Base-by-base conservation (phyloP, 2,888 invertebrate species). In the Eubasilissa splendida region DNA sequence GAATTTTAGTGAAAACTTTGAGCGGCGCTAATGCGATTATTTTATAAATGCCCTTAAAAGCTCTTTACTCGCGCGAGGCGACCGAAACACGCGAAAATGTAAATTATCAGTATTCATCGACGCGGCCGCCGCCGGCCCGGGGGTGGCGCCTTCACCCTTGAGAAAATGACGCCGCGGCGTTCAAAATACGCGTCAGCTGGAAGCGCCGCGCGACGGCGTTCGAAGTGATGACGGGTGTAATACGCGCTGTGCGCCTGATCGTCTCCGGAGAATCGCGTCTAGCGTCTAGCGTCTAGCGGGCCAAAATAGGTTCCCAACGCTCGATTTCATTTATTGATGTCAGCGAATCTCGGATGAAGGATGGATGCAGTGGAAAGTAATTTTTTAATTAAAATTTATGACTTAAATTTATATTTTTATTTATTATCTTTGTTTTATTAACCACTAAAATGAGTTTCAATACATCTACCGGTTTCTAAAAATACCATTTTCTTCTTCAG, bases 21-120 rank as follows among this genome's bases (percentile, higher is more conserved):
- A 42, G 42, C 42, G 42, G 33, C 71, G 58, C 50, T 73, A 73
- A 73, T 73, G 42, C 33, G 71, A 58, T 73, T 73, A 73, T 73
- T 73, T 73, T 56, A 73, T 73, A 56, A 73, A 73, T 31, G 33
- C 56, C 31, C 50, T 58, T 73, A 56, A 73, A 73, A 73, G 58
- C 65, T 31, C 65, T 33, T 31, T 33, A 7, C 71, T 22, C 71
- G 71, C 54, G 12, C n/a, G 42, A 42, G 42, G 68, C 54, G 54
- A 70, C 58, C 58, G 33, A 73, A 58, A 73, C 71, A 73, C 56
- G 42, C 56, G 71, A 73, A 73, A 73, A 73, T 73, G 71, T 73
- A 73, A 56, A 73, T 58, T 73, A 10, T 63, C 31, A 73, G 56
- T 73, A 73, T 73, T 73, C 71, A 73, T 73, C 56, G 71, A 33